Conservation (phyloP, 53 echinoderm and acorn worm genomes). For the Paracentrotus lividus region DNA sequence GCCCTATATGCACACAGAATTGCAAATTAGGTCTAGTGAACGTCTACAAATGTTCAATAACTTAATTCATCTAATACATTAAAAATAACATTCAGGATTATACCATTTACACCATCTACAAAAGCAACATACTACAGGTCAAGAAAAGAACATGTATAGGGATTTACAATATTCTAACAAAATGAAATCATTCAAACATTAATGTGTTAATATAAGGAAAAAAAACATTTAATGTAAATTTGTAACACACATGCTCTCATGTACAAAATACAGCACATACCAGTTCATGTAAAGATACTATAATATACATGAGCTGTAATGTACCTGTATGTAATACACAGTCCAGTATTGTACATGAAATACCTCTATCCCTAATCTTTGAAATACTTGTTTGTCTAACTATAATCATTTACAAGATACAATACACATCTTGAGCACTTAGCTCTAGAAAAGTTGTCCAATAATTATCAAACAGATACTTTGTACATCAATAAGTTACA, state of each 20-base stretch:
- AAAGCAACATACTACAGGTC: not conserved
- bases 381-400: slow-evolving; percentile 9
- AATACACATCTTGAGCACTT: not conserved
- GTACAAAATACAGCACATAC: not conserved
- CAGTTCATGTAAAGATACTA: not conserved
- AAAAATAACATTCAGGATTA: not conserved
- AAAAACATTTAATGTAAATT: slow-evolving; percentile 6
- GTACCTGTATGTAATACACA: no score
- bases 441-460: slow-evolving; percentile 18
- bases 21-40: not conserved
- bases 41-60: slow-evolving; percentile 12
- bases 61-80: not conserved
- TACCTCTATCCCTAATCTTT: not conserved
- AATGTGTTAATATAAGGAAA: slow-evolving; percentile 14
- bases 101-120: slow-evolving; percentile 12
- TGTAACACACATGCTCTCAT: not conserved
- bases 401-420: not conserved
- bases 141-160: slow-evolving; percentile 21
- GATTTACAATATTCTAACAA: not conserved
- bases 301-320: not conserved
- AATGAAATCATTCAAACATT: not conserved
- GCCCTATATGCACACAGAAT: slow-evolving; percentile 8
- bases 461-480: slow-evolving; percentile 24
- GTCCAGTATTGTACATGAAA: not conserved
- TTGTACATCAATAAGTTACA: slow-evolving; percentile 43